These are phyloP conservation scores for Orcinus orca DNA, from an alignment of 2,113 vertebrate genomes.

Conservation along the genomic window DNA sequence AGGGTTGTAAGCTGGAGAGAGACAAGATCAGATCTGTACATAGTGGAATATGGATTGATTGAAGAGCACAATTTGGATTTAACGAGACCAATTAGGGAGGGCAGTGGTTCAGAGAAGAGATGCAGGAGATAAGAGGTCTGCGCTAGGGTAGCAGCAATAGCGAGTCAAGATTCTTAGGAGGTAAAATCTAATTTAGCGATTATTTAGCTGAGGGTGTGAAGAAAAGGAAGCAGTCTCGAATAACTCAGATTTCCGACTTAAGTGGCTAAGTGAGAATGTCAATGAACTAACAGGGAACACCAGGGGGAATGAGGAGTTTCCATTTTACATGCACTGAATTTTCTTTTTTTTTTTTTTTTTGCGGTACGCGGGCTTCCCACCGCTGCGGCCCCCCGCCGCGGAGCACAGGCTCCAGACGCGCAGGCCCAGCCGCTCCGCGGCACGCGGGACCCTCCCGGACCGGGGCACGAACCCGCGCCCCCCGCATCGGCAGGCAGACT, in stretches of 20 bases:
- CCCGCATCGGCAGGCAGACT: no score
- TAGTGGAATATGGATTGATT: not conserved
- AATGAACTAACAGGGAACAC: not conserved
- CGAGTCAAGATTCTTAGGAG: not conserved
- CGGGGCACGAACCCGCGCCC: no score
- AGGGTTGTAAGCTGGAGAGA: not conserved
- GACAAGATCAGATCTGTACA: not conserved
- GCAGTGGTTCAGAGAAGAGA: not conserved
- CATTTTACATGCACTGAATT: not conserved
- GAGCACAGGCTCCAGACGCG: no score
- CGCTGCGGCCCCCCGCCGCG: no score
- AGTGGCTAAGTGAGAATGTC: not conserved
- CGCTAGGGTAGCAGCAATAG: not conserved
- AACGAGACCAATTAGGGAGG: not conserved
- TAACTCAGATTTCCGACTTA: not conserved
- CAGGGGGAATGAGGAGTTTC: not conserved
- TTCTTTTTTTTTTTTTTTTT: no score
- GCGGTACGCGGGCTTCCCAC: no score
- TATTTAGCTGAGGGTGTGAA: not conserved
- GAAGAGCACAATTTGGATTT: not conserved
- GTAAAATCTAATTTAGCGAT: not conserved
- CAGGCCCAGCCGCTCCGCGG: no score
- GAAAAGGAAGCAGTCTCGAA: not conserved
- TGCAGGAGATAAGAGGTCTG: not conserved
- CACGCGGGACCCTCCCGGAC: no score